Evolutionary conservation across 2,113 vertebrate genomes (phyloP), one percentile per base, ranked within the genome.

Genomic region (Malaclemys terrapin): DNA sequence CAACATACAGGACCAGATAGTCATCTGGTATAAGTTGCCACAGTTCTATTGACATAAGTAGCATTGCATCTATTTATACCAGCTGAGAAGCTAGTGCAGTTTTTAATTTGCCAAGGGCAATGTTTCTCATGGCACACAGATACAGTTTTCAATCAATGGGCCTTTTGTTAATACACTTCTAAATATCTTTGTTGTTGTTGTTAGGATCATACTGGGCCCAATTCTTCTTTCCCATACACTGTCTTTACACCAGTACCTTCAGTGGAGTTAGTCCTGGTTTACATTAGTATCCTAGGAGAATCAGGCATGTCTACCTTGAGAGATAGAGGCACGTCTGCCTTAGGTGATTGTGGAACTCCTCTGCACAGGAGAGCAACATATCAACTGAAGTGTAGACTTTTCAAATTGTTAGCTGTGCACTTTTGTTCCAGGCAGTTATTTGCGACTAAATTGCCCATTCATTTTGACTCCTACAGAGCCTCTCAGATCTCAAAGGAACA

Each of bases 131-230:
- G 76, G 89, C 89, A 90, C 0, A 0, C 62, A 75, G 22, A 47
- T 76, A 94, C 75, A 82, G 88, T 91, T 95, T 91, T 92, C 35
- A 93, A 52, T 94, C 84, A 96, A 92, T 90, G 89, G 59, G 42
- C 85, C 80, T 90, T 97, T 93, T 95, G 89, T 96, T 93, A 93
- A 62, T 54, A 49, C 62, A 52, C 72, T 83, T n/a, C 16, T 84
- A 47, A 93, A 75, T 91, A 93, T 92, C 75, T 89, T 62, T 7
- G 29, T 88, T 27, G 80, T 78, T 82, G 53, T 76, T 82, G 62
- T 80, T 89, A 93, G 80, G 81, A 94, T 57, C 84, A 84, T 96
- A 91, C 24, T 54, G n/a, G 47, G 94, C 57, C 88, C 78, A 75
- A 84, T 35, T 82, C 19, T 91, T 17, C 14, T 83, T 95, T 95